Conservation (phyloP, 2,888 invertebrate species). For the Elgonia sp. region DNA sequence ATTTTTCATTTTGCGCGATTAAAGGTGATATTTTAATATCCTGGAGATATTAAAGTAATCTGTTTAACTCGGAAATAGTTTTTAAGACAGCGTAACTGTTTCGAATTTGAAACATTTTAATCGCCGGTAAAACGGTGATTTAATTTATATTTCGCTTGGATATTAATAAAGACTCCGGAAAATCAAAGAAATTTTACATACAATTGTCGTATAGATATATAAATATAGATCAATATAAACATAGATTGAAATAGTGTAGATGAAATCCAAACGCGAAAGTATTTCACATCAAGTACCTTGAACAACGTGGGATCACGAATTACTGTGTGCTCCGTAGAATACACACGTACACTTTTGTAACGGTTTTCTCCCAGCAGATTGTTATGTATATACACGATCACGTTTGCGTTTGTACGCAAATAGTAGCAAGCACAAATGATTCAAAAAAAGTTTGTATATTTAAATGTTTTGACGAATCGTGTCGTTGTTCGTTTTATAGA, state of each 20-base stretch:
- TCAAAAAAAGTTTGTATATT: constrained; percentile 55
- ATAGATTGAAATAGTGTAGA: constrained; percentile 23
- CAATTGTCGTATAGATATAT: constrained; percentile 1
- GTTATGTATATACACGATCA: constrained; percentile 66
- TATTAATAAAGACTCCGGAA: too few species aligned
- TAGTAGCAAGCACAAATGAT: constrained; percentile 53
- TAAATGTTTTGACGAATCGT: constrained; percentile 24
- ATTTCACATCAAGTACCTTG: constrained; percentile 69
- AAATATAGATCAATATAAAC: neutral
- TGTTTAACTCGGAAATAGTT: too few species aligned
- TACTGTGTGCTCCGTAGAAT: constrained; percentile 53
- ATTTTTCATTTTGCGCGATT: too few species aligned
- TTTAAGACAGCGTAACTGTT: too few species aligned
- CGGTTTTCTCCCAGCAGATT: constrained; percentile 36
- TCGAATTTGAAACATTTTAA: too few species aligned
- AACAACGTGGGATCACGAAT: constrained; percentile 62
- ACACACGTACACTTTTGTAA: constrained; percentile 59
- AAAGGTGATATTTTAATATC: too few species aligned
- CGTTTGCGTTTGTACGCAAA: constrained; percentile 38
- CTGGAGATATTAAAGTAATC: too few species aligned
- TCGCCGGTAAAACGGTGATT: neutral
- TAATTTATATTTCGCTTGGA: neutral
- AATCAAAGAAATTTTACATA: neutral
- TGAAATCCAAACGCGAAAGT: constrained; percentile 62
- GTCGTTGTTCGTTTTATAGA: constrained; percentile 33